Conservation (phyloP, 2,888 invertebrate species). For the Sinotaia quadrata region DNA sequence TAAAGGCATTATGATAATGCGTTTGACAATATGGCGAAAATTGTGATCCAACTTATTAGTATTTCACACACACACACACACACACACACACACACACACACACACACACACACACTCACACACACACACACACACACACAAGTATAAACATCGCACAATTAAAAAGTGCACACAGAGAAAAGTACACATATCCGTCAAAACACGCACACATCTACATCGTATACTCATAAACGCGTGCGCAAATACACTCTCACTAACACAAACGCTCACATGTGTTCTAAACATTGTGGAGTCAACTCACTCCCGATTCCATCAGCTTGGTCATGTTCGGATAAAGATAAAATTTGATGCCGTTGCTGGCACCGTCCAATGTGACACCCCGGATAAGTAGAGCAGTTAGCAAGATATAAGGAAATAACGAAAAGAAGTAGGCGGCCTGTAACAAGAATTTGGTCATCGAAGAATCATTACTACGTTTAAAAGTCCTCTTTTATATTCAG, state of each 20-base stretch:
- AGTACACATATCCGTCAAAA: too few relatives aligned
- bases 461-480: too few relatives aligned
- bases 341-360: constrained; percentile 54
- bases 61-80: constrained; percentile 4
- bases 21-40: too few relatives aligned
- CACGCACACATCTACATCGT: not conserved
- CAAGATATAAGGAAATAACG: constrained; percentile 63
- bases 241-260: not conserved
- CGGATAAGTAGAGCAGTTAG: constrained; percentile 59
- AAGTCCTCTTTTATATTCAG: too few relatives aligned
- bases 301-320: constrained; percentile 53
- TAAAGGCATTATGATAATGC: too few relatives aligned
- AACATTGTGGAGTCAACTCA: too few relatives aligned
- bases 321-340: constrained; percentile 56
- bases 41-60: too few relatives aligned
- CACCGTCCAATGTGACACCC: constrained; percentile 59
- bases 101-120: not conserved
- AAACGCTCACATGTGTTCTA: too few relatives aligned
- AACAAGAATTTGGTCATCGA: too few relatives aligned
- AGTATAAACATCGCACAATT: not conserved
- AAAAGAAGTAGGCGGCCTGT: constrained; percentile 60
- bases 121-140: not conserved
- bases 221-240: not conserved
- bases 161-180: too few relatives aligned
- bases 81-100: constrained; percentile 11